Evolutionary conservation across 2,888 invertebrate genomes (phyloP).

Genomic region (Prosapia bicincta): DNA sequence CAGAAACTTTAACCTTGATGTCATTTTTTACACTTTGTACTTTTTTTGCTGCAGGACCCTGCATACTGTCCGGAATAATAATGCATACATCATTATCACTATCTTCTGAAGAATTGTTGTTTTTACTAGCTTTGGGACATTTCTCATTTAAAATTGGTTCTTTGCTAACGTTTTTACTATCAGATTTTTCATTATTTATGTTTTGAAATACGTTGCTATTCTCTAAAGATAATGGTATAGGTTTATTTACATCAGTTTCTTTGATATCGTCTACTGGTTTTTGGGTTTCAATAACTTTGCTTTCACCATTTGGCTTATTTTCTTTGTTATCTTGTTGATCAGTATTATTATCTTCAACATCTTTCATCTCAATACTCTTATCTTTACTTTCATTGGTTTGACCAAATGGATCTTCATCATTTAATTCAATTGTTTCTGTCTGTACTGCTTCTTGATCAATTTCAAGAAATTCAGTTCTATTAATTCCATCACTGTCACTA

Average conservation of each 20-base stretch:
- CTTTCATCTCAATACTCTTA: conserved; percentile 43
- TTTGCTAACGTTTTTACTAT: neutral
- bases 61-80: conserved; percentile 46
- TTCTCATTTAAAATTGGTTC: neutral
- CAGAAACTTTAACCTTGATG: neutral
- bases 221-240: too few species aligned
- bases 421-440: conserved; percentile 16
- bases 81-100: conserved; percentile 44
- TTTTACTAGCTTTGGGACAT: neutral
- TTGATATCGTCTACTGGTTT: neutral
- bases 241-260: neutral
- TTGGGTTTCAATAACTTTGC: neutral
- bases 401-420: conserved; percentile 26
- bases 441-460: conserved; percentile 17
- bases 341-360: neutral
- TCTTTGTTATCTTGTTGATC: conserved; percentile 37
- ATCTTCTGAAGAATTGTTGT: neutral
- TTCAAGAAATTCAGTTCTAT: conserved; percentile 23
- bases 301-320: conserved; percentile 41
- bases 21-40: neutral
- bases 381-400: conserved; percentile 42
- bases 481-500: conserved; percentile 6
- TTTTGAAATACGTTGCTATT: too few species aligned
- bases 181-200: neutral
- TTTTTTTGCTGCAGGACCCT: too few species aligned